Conservation (phyloP, 2,888 invertebrate genomes). For the Sphaerophoria taeniata region DNA sequence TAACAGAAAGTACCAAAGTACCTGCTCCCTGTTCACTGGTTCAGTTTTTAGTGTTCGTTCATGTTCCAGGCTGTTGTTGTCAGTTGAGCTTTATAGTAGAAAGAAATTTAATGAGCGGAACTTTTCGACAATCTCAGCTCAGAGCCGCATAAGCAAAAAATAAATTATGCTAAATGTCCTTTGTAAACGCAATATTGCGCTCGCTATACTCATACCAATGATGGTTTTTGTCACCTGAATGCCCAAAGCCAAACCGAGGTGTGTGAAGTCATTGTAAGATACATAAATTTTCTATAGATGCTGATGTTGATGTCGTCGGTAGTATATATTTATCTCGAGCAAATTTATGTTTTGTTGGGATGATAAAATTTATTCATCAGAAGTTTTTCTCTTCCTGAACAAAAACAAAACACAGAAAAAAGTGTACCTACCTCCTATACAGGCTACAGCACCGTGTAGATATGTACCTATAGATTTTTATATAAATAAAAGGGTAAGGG, state of each 20-base stretch:
- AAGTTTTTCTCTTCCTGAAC: conserved; percentile 13
- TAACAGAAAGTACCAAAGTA: conserved; percentile 2
- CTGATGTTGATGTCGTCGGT: too few species aligned
- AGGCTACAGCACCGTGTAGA: too few species aligned
- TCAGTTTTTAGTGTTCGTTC: background rate
- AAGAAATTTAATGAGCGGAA: conserved; percentile 37
- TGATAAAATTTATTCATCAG: conserved; percentile 41
- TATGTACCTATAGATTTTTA: too few species aligned
- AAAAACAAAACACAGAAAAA: background rate
- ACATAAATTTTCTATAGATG: conserved; percentile 12
- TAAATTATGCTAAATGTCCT: conserved; percentile 44
- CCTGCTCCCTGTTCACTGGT: background rate
- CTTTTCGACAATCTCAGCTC: conserved; percentile 44
- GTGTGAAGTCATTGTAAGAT: conserved; percentile 13
- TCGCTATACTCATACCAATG: conserved; percentile 29
- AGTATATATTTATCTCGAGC: background rate
- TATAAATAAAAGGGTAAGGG: conserved; percentile 9
- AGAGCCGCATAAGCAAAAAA: conserved; percentile 44
- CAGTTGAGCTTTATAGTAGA: too few species aligned
- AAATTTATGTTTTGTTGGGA: background rate
- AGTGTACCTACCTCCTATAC: too few species aligned
- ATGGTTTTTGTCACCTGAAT: conserved; percentile 40
- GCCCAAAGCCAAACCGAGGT: conserved; percentile 28
- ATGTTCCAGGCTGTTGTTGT: conserved; percentile 15
- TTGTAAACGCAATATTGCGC: conserved; percentile 42